Conservation (phyloP, 2,888 invertebrate species). For the Clunio marinus region DNA sequence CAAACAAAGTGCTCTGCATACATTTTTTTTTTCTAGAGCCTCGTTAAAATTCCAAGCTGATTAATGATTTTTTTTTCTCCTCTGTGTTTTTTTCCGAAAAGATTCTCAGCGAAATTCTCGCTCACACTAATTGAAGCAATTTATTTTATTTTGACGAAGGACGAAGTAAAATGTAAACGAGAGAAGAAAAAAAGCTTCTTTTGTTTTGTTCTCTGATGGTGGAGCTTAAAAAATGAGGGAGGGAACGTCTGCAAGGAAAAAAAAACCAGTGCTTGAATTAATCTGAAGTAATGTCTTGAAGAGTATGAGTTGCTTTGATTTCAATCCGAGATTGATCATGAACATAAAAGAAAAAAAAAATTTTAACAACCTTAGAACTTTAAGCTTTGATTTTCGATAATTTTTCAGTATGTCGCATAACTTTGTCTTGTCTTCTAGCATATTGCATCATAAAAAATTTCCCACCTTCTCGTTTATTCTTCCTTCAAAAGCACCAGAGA, state of each 20-base stretch:
- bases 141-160: slow-evolving; percentile 36
- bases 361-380: no score
- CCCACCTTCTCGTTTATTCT: no score
- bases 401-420: no score
- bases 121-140: slow-evolving; percentile 37
- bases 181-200: slow-evolving; percentile 2
- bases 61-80: slow-evolving; percentile 29
- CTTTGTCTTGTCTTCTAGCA: neutral
- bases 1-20: neutral
- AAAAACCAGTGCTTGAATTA: slow-evolving; percentile 3
- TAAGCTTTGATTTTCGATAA: no score
- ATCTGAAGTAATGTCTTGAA: neutral
- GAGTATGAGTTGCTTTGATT: no score
- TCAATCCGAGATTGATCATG: no score
- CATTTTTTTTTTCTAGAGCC: slow-evolving; percentile 1
- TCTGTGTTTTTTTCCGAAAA: slow-evolving; percentile 17
- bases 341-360: no score
- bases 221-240: neutral
- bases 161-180: slow-evolving; percentile 36
- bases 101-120: slow-evolving; percentile 23
- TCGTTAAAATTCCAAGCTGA: slow-evolving; percentile 36
- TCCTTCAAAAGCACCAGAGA: neutral
- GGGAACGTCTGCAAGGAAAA: neutral
- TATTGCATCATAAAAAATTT: neutral
- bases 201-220: no score